These are phyloP conservation scores for Nomada lathburiana DNA, from an alignment of 2,888 invertebrate genomes.

Conservation along the genomic window DNA sequence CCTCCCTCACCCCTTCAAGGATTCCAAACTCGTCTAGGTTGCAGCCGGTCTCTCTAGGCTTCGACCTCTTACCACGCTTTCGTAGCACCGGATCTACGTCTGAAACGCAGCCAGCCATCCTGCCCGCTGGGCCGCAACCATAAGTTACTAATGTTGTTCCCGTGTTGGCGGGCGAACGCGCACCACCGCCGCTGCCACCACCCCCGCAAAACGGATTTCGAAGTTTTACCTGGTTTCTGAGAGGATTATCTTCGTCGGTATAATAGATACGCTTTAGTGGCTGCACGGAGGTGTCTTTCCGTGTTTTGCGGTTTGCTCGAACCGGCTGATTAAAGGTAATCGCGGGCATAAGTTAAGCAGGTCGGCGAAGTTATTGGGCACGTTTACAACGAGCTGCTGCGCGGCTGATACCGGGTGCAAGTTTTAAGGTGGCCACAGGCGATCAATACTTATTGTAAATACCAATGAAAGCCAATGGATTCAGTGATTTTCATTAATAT, in stretches of 20 bases:
- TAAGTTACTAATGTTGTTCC: constrained; percentile 84
- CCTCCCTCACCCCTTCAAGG: constrained; percentile 54
- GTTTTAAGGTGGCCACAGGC: no score
- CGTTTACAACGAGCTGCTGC: not conserved
- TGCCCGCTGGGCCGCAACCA: constrained; percentile 80
- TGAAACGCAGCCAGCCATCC: constrained; percentile 73
- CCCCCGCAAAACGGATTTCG: constrained; percentile 55
- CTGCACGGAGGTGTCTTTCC: constrained; percentile 60
- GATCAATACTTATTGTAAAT: no score
- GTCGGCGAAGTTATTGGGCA: not conserved
- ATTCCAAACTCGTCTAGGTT: constrained; percentile 70
- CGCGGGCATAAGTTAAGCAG: constrained; percentile 10
- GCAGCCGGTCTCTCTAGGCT: constrained; percentile 64
- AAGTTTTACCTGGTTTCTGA: constrained; percentile 58
- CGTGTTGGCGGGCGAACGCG: constrained; percentile 77
- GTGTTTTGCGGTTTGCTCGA: constrained; percentile 53
- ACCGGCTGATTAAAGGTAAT: constrained; percentile 57
- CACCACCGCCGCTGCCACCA: constrained; percentile 53
- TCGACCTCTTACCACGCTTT: constrained; percentile 65
- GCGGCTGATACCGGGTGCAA: no score
- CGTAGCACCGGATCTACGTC: constrained; percentile 68
- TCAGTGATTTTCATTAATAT: no score
- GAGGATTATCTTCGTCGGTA: constrained; percentile 56
- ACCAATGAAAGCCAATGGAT: no score
- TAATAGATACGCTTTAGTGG: constrained; percentile 59